phyloP scores from a whole-genome alignment of 2,797 vertebrate species.

The Gobionotothen gibberifrons region DNA sequence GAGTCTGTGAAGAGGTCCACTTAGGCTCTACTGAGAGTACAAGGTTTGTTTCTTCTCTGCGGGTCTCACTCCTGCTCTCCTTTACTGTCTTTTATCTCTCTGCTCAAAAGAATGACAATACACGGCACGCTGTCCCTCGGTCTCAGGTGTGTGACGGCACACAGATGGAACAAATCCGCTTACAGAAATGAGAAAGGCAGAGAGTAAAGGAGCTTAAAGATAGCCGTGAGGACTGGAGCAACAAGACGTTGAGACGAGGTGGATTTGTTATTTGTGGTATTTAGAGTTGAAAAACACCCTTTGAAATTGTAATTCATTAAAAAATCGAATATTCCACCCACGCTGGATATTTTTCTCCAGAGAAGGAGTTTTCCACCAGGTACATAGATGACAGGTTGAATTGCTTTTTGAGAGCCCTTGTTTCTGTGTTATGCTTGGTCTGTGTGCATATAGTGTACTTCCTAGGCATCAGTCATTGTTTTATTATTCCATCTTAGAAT shows the following conservation, averaged over 20 bases:
- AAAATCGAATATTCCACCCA: slow-evolving; percentile 43
- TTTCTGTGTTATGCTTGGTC: slow-evolving; percentile 36
- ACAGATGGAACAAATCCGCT: slow-evolving; percentile 39
- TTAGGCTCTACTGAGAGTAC: slow-evolving; percentile 39
- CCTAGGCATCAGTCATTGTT: slow-evolving; percentile 40
- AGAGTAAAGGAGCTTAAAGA: slow-evolving; percentile 17
- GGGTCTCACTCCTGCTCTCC: slow-evolving; percentile 27
- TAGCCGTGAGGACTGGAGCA: slow-evolving; percentile 25
- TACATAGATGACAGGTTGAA: slow-evolving; percentile 29
- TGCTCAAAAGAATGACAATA: slow-evolving; percentile 25
- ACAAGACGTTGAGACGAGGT: slow-evolving; percentile 9
- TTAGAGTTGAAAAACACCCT: slow-evolving; percentile 39
- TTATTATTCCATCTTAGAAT: slow-evolving; percentile 44
- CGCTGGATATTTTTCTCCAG: slow-evolving; percentile 35
- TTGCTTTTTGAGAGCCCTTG: slow-evolving; percentile 45
- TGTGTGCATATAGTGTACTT: slow-evolving; percentile 30
- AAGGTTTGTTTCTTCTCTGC: slow-evolving; percentile 13
- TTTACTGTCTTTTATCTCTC: slow-evolving; percentile 35
- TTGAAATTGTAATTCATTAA: slow-evolving; percentile 49
- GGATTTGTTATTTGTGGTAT: slow-evolving; percentile 36
- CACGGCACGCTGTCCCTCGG: slow-evolving; percentile 27
- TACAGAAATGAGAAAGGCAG: slow-evolving; percentile 34
- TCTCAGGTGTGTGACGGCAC: slow-evolving; percentile 44
- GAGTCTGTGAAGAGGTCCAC: slow-evolving; percentile 43
- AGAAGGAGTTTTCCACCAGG: slow-evolving; percentile 39